These are phyloP conservation scores for Drosophila orosa DNA, from an alignment of 1,140 invertebrate species.

Conservation along the genomic window DNA sequence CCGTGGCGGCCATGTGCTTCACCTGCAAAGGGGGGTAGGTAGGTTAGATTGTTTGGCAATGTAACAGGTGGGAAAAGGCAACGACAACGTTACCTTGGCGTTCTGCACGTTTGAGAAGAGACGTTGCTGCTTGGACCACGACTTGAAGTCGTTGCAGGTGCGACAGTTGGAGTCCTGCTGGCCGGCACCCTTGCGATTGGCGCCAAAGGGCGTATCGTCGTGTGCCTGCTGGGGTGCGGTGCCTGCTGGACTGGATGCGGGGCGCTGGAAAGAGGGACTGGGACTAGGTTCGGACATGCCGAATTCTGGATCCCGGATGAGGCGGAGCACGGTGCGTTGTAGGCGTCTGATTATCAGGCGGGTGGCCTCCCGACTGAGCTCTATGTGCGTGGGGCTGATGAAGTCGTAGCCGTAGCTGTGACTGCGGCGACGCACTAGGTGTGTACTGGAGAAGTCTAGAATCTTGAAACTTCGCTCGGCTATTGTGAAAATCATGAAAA, in stretches of 20 bases:
- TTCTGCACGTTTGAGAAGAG: slow-evolving; percentile 82
- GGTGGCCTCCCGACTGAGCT: slow-evolving; percentile 50
- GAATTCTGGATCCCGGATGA: slow-evolving; percentile 57
- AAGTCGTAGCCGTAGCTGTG: slow-evolving; percentile 39
- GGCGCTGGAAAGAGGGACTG: slow-evolving; percentile 30
- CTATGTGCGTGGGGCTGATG: slow-evolving; percentile 45
- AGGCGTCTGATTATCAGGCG: slow-evolving; percentile 59
- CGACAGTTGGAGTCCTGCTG: slow-evolving; percentile 85
- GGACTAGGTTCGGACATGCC: slow-evolving; percentile 56
- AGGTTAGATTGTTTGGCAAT: neutral
- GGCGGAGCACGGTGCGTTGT: slow-evolving; percentile 55
- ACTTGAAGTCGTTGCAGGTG: slow-evolving; percentile 90
- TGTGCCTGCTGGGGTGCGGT: slow-evolving; percentile 17
- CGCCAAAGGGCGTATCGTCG: slow-evolving; percentile 26
- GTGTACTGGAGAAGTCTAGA: slow-evolving; percentile 17
- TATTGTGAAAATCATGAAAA: slow-evolving; percentile 64
- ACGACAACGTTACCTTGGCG: slow-evolving; percentile 55
- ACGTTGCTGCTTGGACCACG: slow-evolving; percentile 88
- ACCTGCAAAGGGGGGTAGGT: slow-evolving; percentile 24
- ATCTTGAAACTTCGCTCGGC: slow-evolving; percentile 56
- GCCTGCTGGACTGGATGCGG: neutral
- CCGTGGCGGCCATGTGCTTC: slow-evolving; percentile 49
- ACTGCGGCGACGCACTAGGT: slow-evolving; percentile 50
- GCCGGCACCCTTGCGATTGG: slow-evolving; percentile 21
- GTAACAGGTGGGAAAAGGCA: neutral